Evolutionary conservation across 1,140 invertebrate genomes (phyloP).

Genomic region (Bradysia coprophila): DNA sequence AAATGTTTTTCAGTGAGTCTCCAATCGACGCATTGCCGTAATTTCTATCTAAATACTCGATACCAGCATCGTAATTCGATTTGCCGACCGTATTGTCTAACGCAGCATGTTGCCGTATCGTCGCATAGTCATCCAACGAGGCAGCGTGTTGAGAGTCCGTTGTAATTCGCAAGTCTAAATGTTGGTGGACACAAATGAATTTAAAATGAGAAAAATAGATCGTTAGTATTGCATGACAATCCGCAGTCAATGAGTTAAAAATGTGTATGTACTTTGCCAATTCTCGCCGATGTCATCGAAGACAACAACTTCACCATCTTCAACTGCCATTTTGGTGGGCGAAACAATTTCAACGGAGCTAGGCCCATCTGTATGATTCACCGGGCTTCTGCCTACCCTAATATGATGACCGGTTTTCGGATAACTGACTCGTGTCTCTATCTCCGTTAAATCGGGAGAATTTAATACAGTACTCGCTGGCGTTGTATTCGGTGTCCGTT

Average conservation of each 20-base stretch:
- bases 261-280: conserved; percentile 30
- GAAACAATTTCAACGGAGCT: neutral
- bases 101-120: neutral
- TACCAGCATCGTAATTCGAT: neutral
- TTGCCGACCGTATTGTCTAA: neutral
- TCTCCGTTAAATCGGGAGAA: conserved; percentile 19
- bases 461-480: conserved; percentile 23
- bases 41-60: neutral
- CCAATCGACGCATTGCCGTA: neutral
- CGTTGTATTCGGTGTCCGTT: conserved; percentile 12
- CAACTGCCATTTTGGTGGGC: neutral
- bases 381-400: conserved; percentile 19
- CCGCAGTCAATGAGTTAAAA: no score
- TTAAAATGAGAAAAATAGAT: neutral
- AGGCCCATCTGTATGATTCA: conserved; percentile 15
- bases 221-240: neutral
- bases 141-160: neutral
- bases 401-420: conserved; percentile 14
- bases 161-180: neutral
- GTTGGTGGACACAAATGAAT: neutral
- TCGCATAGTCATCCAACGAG: neutral
- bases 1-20: neutral
- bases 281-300: conserved; percentile 57
- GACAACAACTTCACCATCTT: conserved; percentile 43
- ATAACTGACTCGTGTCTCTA: conserved; percentile 4